Percentiles rank a stretch among this genome's conserved stretches.
phyloP scores from a whole-genome alignment of 2,113 vertebrate genomes.

The Centrocercus urophasianus region DNA sequence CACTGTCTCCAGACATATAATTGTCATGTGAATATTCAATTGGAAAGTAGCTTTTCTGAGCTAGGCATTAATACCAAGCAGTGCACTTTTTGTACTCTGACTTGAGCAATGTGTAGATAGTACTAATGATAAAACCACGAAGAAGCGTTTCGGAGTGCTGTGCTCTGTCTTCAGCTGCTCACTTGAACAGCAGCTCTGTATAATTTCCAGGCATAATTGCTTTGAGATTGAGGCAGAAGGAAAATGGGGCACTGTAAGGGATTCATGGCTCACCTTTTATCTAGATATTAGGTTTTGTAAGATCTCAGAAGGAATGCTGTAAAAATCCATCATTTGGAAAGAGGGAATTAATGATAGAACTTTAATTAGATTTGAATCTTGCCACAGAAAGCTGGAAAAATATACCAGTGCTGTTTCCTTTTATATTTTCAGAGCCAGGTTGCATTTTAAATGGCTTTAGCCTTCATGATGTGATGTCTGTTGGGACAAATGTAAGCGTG shows the following conservation, averaged over 20 bases:
- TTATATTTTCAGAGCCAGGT: not conserved
- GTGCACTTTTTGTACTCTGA: not conserved
- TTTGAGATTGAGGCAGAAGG: not conserved
- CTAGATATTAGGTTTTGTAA: not conserved
- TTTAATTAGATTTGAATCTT: not conserved
- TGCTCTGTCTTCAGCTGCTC: not conserved
- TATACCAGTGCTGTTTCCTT: not conserved
- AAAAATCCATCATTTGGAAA: not conserved
- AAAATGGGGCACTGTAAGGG: not conserved
- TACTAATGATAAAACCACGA: not conserved
- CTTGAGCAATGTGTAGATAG: not conserved
- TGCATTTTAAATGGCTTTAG: not conserved
- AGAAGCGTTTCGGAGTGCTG: not conserved
- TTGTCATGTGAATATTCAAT: not conserved
- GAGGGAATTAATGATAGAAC: not conserved
- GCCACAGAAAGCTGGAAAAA: not conserved
- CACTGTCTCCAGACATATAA: not conserved
- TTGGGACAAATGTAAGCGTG: not conserved
- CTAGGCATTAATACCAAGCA: not conserved
- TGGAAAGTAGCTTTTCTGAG: not conserved
- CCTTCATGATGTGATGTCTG: fast-evolving
- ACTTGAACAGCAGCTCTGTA: not conserved
- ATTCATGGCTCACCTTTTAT: not conserved
- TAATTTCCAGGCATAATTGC: not conserved
- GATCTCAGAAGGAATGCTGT: not conserved